phyloP scores from a whole-genome alignment of 2,797 vertebrate species.

The Perodicticus potto region DNA sequence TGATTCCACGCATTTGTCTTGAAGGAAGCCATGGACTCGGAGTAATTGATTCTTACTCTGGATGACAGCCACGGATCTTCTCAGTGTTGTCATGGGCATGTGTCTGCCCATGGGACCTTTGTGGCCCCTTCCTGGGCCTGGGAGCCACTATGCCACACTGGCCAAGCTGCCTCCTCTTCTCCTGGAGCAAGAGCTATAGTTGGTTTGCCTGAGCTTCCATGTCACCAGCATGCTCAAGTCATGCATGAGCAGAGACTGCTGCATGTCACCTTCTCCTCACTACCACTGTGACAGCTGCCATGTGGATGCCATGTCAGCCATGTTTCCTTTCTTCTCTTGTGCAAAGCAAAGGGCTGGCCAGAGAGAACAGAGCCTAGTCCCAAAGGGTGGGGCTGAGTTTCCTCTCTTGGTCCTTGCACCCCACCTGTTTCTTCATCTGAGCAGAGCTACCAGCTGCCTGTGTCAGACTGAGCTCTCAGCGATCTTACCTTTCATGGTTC shows the following conservation, averaged over 20 bases:
- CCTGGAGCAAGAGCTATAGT: neutral
- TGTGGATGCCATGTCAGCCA: neutral
- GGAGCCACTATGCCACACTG: neutral
- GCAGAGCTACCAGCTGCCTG: neutral
- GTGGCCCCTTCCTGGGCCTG: neutral
- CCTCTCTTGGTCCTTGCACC: neutral
- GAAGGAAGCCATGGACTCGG: conserved; percentile 1
- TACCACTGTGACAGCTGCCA: neutral
- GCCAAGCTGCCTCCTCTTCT: neutral
- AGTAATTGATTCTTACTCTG: neutral
- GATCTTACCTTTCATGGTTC: neutral
- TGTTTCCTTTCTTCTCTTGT: neutral
- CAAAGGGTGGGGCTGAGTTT: neutral
- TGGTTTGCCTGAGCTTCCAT: neutral
- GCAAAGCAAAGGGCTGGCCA: neutral
- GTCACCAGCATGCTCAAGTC: conserved; percentile 16
- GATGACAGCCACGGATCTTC: neutral
- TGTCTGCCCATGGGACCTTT: neutral
- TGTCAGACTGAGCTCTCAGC: no score
- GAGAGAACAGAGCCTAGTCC: neutral
- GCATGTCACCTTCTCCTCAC: neutral
- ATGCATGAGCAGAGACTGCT: conserved; percentile 11
- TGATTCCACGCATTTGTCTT: neutral
- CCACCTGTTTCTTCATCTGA: neutral
- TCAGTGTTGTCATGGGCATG: neutral